Percentiles rank a stretch among this genome's conserved stretches.
phyloP scores from a whole-genome alignment of 2,888 invertebrate genomes.

The Drosophila fungiperda region DNA sequence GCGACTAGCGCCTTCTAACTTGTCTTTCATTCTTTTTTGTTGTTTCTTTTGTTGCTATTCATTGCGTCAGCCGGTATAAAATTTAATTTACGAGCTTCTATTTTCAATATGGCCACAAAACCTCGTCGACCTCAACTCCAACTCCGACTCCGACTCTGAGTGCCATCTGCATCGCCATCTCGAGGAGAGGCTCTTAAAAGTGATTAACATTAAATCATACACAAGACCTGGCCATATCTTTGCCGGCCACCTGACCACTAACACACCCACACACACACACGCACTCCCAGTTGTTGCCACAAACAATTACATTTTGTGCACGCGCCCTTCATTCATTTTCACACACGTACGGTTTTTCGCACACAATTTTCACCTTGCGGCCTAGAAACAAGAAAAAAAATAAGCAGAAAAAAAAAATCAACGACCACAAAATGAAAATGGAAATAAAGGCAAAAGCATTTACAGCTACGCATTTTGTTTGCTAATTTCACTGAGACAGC shows the following conservation, averaged over 20 bases:
- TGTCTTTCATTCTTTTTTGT: background rate
- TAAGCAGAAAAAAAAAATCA: constrained; percentile 8
- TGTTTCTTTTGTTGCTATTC: constrained; percentile 60
- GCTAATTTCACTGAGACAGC: constrained; percentile 72
- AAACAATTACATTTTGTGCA: constrained; percentile 74
- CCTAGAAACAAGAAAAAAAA: constrained; percentile 23
- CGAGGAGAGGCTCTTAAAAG: constrained; percentile 57
- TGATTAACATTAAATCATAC: constrained; percentile 81
- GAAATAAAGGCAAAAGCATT: constrained; percentile 65
- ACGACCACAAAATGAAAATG: constrained; percentile 10
- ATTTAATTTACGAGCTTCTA: constrained; percentile 80
- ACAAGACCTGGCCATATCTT: constrained; percentile 64
- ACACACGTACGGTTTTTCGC: constrained; percentile 79
- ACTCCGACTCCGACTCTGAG: background rate
- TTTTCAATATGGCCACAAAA: constrained; percentile 66
- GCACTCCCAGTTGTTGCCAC: constrained; percentile 12
- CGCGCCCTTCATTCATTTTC: constrained; percentile 73
- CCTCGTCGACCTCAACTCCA: constrained; percentile 1
- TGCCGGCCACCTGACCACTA: constrained; percentile 70
- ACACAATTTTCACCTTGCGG: constrained; percentile 80
- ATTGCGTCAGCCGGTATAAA: constrained; percentile 72
- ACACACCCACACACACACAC: background rate
- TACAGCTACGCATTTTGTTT: constrained; percentile 81
- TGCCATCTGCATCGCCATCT: constrained; percentile 10
- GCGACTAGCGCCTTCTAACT: background rate